A percentile compares a stretch with the other conserved stretches of the same genome.
Conservation (phyloP, 2,113 vertebrate genomes). For the Lates calcarifer region DNA sequence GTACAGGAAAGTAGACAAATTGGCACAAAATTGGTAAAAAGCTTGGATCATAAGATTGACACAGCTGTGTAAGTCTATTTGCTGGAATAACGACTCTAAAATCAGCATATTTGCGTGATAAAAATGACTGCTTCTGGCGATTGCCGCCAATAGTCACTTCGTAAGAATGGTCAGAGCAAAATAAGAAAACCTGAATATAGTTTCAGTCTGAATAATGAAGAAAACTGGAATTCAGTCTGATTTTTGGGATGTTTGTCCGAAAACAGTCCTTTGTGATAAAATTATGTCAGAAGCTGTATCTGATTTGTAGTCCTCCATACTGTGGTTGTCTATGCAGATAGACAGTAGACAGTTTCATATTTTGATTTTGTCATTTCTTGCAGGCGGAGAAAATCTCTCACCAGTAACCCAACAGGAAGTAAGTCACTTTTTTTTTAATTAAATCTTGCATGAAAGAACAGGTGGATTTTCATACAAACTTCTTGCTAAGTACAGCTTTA, state of each 20-base stretch:
- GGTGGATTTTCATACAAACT: not conserved
- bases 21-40: not conserved
- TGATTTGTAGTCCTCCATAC: not conserved
- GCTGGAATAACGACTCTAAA: too few species aligned
- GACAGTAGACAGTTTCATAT: not conserved
- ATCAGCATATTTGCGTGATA: too few species aligned
- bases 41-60: not conserved
- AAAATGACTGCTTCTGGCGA: not conserved
- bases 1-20: too few species aligned
- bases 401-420: not conserved
- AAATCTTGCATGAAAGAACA: not conserved
- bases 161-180: not conserved
- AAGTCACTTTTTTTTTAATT: slow-evolving; percentile 15
- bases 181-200: not conserved
- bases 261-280: not conserved
- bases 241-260: not conserved
- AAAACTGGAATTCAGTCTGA: not conserved
- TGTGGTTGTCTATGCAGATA: too few species aligned
- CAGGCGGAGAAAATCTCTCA: not conserved
- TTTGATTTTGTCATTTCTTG: slow-evolving; percentile 8
- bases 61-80: not conserved
- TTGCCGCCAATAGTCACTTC: not conserved
- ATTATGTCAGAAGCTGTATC: not conserved
- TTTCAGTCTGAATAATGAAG: too few species aligned
- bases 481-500: slow-evolving; percentile 3